phyloP scores from a whole-genome alignment of 1,140 invertebrate genomes.

The Temnothorax curvispinosus region DNA sequence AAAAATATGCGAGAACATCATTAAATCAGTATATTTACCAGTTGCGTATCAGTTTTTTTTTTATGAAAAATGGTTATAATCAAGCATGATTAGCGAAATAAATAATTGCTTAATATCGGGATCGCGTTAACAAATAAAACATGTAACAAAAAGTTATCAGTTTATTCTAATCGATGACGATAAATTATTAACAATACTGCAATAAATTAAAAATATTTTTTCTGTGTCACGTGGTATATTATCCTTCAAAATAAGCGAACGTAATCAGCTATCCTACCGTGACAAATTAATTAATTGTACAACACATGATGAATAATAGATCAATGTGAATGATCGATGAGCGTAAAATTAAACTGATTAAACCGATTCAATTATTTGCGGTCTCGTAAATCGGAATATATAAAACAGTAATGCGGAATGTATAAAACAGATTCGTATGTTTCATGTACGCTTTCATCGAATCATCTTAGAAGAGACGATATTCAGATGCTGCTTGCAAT shows the following conservation, averaged over 20 bases:
- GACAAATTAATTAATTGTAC: conserved; percentile 28
- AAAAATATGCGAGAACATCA: not conserved
- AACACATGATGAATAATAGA: conserved; percentile 24
- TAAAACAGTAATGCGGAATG: not conserved
- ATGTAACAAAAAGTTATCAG: conserved; percentile 40
- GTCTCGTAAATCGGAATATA: not conserved
- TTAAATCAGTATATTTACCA: not conserved
- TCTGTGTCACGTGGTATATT: not conserved
- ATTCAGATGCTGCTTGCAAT: conserved; percentile 24
- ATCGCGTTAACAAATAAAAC: conserved; percentile 23
- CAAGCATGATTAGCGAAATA: conserved; percentile 69
- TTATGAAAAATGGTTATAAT: conserved; percentile 49
- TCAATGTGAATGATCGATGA: not conserved
- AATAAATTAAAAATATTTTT: conserved; percentile 28
- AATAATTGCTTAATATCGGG: conserved; percentile 64
- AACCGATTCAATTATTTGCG: conserved; percentile 32
- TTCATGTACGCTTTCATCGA: not conserved
- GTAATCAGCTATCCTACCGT: conserved; percentile 17
- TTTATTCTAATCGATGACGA: conserved; percentile 58
- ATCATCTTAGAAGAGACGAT: conserved; percentile 10
- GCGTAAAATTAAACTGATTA: conserved; percentile 36
- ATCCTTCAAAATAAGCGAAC: not conserved
- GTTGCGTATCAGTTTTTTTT: conserved; percentile 32
- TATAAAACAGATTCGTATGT: not conserved
- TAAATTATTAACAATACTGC: conserved; percentile 51